Conservation (phyloP, 2,113 vertebrate genomes). For the Gopherus evgoodei region DNA sequence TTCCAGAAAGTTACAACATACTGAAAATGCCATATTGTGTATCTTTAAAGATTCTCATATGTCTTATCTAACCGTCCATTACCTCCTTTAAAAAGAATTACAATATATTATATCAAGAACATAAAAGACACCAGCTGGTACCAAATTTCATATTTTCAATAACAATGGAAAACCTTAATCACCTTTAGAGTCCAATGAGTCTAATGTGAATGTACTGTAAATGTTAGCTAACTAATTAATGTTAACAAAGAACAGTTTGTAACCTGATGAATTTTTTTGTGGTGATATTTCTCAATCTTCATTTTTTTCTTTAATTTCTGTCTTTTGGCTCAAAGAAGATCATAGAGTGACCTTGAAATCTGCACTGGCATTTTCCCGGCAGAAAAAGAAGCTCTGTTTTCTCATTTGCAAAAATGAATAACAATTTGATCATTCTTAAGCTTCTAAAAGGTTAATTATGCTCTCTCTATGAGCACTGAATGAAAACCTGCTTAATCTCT, state of each 20-base stretch:
- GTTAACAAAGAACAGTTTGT: constrained; percentile 59
- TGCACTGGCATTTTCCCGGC: constrained; percentile 76
- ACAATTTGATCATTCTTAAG: constrained; percentile 86
- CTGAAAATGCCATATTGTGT: not conserved
- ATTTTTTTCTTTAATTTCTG: not conserved
- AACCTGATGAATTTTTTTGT: constrained; percentile 53
- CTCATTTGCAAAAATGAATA: constrained; percentile 86
- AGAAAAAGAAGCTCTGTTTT: constrained; percentile 75
- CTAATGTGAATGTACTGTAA: not conserved
- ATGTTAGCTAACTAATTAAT: constrained; percentile 36
- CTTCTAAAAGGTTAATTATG: constrained; percentile 85
- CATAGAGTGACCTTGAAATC: constrained; percentile 82
- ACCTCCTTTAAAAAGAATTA: not conserved
- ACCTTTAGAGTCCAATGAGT: not conserved
- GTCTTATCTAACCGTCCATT: not conserved
- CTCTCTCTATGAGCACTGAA: constrained; percentile 78
- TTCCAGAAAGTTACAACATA: not conserved
- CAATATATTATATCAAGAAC: not conserved
- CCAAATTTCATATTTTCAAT: constrained; percentile 26
- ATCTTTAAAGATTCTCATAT: not conserved
- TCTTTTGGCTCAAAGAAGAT: constrained; percentile 69
- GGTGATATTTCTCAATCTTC: constrained; percentile 52
- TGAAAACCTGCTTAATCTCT: constrained; percentile 83
- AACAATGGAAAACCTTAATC: not conserved
- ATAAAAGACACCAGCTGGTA: not conserved